These are phyloP conservation scores for Platycnemis pennipes DNA, from an alignment of 2,888 invertebrate genomes.

Conservation along the genomic window DNA sequence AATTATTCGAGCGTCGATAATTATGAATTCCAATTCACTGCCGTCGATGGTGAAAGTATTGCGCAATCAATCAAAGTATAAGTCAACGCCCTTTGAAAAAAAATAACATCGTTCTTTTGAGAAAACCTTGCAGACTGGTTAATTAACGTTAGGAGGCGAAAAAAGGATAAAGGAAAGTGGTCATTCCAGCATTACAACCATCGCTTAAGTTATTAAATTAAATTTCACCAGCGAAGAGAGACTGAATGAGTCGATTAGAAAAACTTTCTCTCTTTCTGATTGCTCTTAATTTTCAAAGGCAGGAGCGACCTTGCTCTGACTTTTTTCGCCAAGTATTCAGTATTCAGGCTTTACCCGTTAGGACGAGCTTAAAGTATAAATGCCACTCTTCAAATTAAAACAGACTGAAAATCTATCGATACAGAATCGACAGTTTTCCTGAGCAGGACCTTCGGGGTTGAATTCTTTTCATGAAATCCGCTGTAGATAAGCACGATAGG, in stretches of 20 bases:
- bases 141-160: background rate
- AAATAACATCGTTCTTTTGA: background rate
- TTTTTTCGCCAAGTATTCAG: background rate
- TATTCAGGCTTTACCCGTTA: too few species aligned
- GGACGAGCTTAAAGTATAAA: too few species aligned
- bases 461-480: too few species aligned
- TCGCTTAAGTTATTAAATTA: background rate
- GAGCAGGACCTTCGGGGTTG: too few species aligned
- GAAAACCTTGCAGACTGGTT: background rate
- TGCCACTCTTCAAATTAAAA: too few species aligned
- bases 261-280: background rate
- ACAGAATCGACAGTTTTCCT: too few species aligned
- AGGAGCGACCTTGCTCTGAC: background rate
- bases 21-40: background rate
- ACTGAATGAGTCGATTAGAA: background rate
- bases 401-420: too few species aligned
- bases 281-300: background rate
- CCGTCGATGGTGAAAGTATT: conserved; percentile 29
- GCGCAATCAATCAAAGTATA: conserved; percentile 44
- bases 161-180: conserved; percentile 54
- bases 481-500: too few species aligned
- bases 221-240: background rate
- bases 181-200: conserved; percentile 34
- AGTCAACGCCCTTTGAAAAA: background rate
- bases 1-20: too few species aligned